Conservation (phyloP, 2,888 invertebrate species). For the Hylaea fasciaria region DNA sequence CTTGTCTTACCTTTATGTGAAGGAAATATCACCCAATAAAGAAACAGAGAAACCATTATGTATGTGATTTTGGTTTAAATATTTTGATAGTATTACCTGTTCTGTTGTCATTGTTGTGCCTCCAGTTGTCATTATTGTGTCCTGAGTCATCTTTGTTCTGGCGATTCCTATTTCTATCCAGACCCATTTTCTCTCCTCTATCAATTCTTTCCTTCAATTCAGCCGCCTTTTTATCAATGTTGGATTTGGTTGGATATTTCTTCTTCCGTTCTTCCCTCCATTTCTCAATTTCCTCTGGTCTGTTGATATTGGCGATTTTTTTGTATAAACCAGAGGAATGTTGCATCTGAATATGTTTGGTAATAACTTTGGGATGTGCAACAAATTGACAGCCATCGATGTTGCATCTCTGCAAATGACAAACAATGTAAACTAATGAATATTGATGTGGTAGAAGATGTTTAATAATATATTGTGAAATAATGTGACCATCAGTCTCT, state of each 20-base stretch:
- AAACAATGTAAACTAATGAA: not conserved
- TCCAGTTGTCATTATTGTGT: constrained; percentile 7
- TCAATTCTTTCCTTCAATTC: constrained; percentile 87
- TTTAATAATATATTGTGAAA: too few relatives aligned
- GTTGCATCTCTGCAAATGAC: constrained; percentile 86
- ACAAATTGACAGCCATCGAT: constrained; percentile 92
- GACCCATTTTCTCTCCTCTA: constrained; percentile 90
- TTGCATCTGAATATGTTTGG: constrained; percentile 92
- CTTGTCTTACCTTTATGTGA: too few relatives aligned
- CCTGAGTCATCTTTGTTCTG: constrained; percentile 3
- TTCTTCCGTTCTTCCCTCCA: constrained; percentile 93
- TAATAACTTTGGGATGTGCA: constrained; percentile 91
- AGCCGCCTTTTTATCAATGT: constrained; percentile 87
- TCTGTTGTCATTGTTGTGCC: constrained; percentile 6
- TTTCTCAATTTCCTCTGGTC: constrained; percentile 92
- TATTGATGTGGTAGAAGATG: too few relatives aligned
- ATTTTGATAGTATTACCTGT: too few relatives aligned
- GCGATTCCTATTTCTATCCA: constrained; percentile 44
- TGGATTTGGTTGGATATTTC: constrained; percentile 90
- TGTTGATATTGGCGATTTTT: constrained; percentile 89
- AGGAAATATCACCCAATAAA: too few relatives aligned
- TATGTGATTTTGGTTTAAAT: too few relatives aligned
- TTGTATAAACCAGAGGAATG: constrained; percentile 93
- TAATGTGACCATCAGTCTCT: too few relatives aligned
- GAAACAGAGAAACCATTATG: too few relatives aligned